Conservation (phyloP, 2,113 vertebrate genomes). For the Paralichthys olivaceus region DNA sequence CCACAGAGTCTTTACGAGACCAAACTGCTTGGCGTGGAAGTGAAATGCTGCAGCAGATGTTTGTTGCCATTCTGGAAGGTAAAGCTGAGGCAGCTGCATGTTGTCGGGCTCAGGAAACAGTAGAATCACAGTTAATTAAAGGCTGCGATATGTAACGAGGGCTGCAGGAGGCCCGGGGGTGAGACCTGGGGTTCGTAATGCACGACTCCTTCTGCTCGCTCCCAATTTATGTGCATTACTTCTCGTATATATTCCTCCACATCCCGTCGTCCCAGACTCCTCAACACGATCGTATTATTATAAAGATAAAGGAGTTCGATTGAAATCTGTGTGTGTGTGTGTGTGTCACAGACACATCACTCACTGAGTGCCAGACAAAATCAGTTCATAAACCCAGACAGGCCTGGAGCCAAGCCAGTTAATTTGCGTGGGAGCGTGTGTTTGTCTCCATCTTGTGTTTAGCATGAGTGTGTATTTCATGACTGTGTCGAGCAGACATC, state of each 20-base stretch:
- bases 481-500: too few relatives aligned
- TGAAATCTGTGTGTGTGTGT: conserved; percentile 4
- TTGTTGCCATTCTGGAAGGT: background rate
- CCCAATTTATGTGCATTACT: too few relatives aligned
- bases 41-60: background rate
- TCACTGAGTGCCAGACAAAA: conserved; percentile 7
- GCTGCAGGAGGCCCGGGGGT: conserved; percentile 4
- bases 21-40: background rate
- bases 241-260: background rate
- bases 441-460: conserved; percentile 55
- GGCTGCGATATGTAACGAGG: conserved; percentile 22
- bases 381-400: conserved; percentile 18
- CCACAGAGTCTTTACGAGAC: background rate
- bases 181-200: conserved; percentile 4
- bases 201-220: too few relatives aligned
- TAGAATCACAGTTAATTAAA: conserved; percentile 27
- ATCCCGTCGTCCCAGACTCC: background rate
- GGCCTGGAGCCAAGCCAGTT: background rate
- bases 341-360: background rate
- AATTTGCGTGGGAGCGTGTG: conserved; percentile 29
- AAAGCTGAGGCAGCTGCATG: background rate
- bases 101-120: background rate
- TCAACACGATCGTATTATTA: background rate
- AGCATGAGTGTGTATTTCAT: conserved; percentile 12
- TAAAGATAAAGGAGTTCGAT: background rate